Conservation (phyloP, 2,113 vertebrate genomes). For the Falco punctatus region DNA sequence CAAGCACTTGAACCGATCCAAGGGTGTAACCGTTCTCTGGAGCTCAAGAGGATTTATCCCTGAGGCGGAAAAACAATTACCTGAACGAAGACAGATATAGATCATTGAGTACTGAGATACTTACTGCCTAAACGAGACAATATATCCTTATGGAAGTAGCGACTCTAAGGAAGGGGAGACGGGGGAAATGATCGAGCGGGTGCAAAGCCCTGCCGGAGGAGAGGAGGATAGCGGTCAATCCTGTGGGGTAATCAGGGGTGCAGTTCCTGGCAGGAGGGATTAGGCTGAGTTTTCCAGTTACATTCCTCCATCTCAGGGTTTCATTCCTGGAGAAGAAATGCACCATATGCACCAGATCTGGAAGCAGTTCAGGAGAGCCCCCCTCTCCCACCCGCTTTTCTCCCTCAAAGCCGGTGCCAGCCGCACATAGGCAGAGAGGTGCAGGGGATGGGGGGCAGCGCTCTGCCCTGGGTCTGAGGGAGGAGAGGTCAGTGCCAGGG, state of each 20-base stretch:
- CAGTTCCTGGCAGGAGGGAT: not conserved
- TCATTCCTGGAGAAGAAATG: slow-evolving; percentile 28
- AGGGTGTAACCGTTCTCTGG: not conserved
- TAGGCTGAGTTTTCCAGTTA: slow-evolving; percentile 17
- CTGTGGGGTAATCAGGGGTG: not conserved
- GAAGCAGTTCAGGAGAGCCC: slow-evolving; percentile 11
- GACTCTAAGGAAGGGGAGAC: not conserved
- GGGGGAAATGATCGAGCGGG: not conserved
- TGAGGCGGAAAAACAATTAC: slow-evolving; percentile 29
- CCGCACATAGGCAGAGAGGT: not conserved
- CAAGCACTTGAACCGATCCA: not conserved
- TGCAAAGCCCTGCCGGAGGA: not conserved
- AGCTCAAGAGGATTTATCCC: slow-evolving; percentile 25
- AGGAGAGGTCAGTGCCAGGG: slow-evolving; percentile 23
- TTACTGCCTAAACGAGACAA: slow-evolving; percentile 7
- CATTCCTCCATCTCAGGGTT: slow-evolving; percentile 41
- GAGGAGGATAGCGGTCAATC: not conserved
- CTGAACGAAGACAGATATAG: not conserved
- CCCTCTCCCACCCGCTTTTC: not conserved
- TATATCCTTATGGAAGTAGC: slow-evolving; percentile 11
- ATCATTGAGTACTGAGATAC: slow-evolving; percentile 13
- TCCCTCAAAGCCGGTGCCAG: not conserved
- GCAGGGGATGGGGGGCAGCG: not conserved
- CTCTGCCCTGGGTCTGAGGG: not conserved
- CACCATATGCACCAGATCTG: slow-evolving; percentile 28